Percentiles rank a stretch among this genome's conserved stretches.
Conservation (phyloP, 2,113 vertebrate genomes). For the Xenopus borealis region DNA sequence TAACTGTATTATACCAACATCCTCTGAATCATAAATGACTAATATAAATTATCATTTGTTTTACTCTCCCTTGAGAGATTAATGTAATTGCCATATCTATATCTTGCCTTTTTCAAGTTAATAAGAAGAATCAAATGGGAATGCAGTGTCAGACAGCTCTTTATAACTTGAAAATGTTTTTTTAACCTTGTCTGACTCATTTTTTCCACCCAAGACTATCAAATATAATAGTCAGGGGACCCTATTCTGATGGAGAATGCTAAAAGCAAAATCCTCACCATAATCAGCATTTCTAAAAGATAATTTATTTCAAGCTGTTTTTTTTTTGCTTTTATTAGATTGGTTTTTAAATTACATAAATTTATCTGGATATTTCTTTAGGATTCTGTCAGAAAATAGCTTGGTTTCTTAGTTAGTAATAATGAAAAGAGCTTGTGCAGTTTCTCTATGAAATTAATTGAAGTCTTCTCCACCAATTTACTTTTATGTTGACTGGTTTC, state of each 20-base stretch:
- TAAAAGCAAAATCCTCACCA: constrained; percentile 50
- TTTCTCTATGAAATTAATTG: constrained; percentile 55
- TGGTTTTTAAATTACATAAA: constrained; percentile 24
- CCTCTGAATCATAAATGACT: constrained; percentile 37
- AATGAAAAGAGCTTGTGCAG: constrained; percentile 32
- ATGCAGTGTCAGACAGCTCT: constrained; percentile 42
- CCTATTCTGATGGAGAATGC: constrained; percentile 30
- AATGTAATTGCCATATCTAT: constrained; percentile 44
- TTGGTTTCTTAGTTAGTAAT: constrained; percentile 27
- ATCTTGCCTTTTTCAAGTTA: constrained; percentile 43
- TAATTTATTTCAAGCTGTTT: constrained; percentile 53
- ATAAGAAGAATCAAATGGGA: constrained; percentile 40
- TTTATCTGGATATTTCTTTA: constrained; percentile 50
- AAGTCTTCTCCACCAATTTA: constrained; percentile 45
- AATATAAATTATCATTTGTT: constrained; percentile 44
- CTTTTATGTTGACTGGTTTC: constrained; percentile 52
- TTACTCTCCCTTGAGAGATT: constrained; percentile 43
- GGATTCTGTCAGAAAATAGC: constrained; percentile 36
- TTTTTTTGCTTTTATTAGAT: constrained; percentile 37
- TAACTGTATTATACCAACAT: constrained; percentile 26
- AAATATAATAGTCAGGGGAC: constrained; percentile 45
- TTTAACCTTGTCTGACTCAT: constrained; percentile 48
- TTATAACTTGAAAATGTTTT: constrained; percentile 34
- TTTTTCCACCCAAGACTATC: constrained; percentile 38
- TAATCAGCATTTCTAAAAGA: constrained; percentile 47